A percentile compares a stretch with the other conserved stretches of the same genome.
Evolutionary conservation across 2,888 invertebrate species (phyloP).

Genomic region (Papilio gigon): DNA sequence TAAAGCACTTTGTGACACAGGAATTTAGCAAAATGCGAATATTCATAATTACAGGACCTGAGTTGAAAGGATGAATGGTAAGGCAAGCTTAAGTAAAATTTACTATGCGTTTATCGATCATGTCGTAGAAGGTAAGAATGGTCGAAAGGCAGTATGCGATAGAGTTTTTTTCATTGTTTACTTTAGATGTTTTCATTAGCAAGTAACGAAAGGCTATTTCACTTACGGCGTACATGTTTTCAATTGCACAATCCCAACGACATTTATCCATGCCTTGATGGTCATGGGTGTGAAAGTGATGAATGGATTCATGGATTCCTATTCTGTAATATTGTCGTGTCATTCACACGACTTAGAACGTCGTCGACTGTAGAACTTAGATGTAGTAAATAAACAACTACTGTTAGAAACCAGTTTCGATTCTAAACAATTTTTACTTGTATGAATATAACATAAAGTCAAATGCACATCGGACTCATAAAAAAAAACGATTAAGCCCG

Average conservation of each 20-base stretch:
- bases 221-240: neutral
- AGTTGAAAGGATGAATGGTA: neutral
- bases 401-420: conserved; percentile 11
- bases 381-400: conserved; percentile 17
- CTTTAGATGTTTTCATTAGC: neutral
- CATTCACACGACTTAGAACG: neutral
- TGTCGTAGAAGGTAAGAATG: too few species aligned
- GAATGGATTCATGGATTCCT: too few species aligned
- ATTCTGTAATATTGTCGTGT: neutral
- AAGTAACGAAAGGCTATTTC: neutral
- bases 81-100: neutral
- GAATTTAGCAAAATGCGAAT: neutral
- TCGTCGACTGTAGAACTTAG: neutral
- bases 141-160: neutral
- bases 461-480: conserved; percentile 15
- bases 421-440: conserved; percentile 14
- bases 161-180: neutral
- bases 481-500: conserved; percentile 40
- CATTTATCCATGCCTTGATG: neutral
- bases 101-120: too few species aligned
- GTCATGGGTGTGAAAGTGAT: neutral
- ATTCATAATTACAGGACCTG: neutral
- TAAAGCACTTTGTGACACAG: neutral
- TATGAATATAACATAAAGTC: conserved; percentile 35
- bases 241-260: conserved; percentile 4